Evolutionary conservation across 2,797 vertebrate genomes (phyloP).

Genomic region (Xerus rutilus): DNA sequence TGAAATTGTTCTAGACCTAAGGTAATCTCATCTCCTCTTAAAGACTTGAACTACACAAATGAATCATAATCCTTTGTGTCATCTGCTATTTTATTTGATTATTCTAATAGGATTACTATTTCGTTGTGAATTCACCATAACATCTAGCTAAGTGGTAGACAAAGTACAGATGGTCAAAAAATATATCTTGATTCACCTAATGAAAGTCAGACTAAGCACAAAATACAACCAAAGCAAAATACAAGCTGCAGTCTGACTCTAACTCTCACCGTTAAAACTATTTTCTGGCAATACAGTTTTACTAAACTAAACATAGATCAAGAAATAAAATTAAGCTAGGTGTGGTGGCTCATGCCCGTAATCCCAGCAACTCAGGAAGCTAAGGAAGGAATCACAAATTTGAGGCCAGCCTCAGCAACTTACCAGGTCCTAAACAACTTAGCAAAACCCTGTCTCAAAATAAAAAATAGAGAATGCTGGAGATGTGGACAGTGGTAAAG

Average conservation of each 20-base stretch:
- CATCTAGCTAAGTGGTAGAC: constrained; percentile 21
- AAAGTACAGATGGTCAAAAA: constrained; percentile 1
- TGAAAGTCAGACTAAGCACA: constrained; percentile 35
- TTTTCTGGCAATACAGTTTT: neutral
- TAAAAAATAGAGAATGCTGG: too few relatives aligned
- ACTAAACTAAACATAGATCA: constrained; percentile 1
- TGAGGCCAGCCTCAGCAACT: too few relatives aligned
- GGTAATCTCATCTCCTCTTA: neutral
- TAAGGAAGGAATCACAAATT: too few relatives aligned
- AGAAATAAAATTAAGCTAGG: neutral
- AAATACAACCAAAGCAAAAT: constrained; percentile 39
- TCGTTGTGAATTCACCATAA: constrained; percentile 29
- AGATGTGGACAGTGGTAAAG: too few relatives aligned
- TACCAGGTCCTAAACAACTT: too few relatives aligned
- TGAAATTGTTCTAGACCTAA: neutral
- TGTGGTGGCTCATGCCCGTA: too few relatives aligned
- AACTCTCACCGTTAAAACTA: constrained; percentile 32
- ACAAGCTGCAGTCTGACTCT: neutral
- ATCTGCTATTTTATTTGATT: constrained; percentile 25
- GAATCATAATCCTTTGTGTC: neutral
- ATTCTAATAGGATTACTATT: constrained; percentile 34
- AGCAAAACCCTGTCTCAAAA: too few relatives aligned
- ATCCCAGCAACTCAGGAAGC: too few relatives aligned
- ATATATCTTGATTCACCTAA: constrained; percentile 10
- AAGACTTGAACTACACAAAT: constrained; percentile 7